Evolutionary conservation across 2,797 vertebrate genomes (phyloP).

Genomic region (Vireo griseus): DNA sequence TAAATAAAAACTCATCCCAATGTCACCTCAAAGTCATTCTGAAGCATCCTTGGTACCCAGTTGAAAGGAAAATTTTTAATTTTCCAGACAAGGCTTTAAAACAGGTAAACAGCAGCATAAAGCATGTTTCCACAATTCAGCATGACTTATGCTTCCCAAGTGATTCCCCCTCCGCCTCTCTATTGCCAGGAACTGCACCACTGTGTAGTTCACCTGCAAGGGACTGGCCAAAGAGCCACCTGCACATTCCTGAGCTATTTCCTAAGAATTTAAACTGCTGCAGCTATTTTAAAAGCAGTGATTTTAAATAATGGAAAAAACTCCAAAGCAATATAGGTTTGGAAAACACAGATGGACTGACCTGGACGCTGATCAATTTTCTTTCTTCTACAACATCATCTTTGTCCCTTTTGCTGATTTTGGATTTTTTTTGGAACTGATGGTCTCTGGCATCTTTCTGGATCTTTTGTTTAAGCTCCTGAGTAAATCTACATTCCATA

Average conservation of each 20-base stretch:
- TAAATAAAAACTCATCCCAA: not conserved
- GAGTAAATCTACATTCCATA: constrained; percentile 74
- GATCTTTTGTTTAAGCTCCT: constrained; percentile 81
- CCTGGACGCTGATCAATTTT: constrained; percentile 68
- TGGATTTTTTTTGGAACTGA: constrained; percentile 67
- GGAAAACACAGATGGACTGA: constrained; percentile 22
- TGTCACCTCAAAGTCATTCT: not conserved
- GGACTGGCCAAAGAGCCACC: not conserved
- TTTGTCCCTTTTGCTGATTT: constrained; percentile 70
- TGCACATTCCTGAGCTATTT: not conserved
- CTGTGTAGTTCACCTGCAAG: not conserved
- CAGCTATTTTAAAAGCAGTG: not conserved
- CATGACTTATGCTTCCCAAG: not conserved
- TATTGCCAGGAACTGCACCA: not conserved
- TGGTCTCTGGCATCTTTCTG: constrained; percentile 72
- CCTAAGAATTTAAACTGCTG: not conserved
- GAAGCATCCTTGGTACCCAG: not conserved
- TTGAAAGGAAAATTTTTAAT: not conserved
- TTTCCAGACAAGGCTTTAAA: not conserved
- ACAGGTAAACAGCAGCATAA: not conserved
- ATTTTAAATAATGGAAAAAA: not conserved
- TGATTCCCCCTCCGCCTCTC: not conserved
- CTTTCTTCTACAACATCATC: constrained; percentile 68
- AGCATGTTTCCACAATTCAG: not conserved
- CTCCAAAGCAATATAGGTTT: not conserved